phyloP scores from a whole-genome alignment of 2,797 vertebrate genomes.

The Harpagifer antarcticus region DNA sequence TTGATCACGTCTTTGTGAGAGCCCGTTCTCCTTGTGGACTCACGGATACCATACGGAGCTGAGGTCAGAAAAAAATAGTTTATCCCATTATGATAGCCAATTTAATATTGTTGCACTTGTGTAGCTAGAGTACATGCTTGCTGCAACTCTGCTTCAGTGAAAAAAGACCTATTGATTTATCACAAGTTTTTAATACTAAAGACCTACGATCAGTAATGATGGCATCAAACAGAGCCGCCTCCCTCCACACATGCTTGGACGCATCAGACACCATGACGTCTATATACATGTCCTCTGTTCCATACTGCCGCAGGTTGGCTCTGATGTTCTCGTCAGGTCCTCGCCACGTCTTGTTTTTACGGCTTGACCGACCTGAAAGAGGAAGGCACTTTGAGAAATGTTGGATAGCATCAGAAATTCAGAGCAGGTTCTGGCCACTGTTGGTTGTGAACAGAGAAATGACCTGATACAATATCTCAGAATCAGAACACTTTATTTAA shows the following conservation, averaged over 20 bases:
- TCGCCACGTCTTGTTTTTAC: conserved; percentile 98
- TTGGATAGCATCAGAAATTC: background rate
- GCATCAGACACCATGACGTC: conserved; percentile 96
- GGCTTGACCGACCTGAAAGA: conserved; percentile 91
- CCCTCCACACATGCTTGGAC: conserved; percentile 92
- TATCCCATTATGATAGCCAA: background rate
- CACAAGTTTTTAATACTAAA: background rate
- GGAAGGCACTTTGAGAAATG: background rate
- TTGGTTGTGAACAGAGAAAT: background rate
- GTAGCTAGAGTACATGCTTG: background rate
- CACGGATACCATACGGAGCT: conserved; percentile 98
- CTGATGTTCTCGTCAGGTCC: conserved; percentile 98
- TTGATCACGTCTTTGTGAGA: conserved; percentile 91
- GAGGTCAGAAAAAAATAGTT: background rate
- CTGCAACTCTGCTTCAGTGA: background rate
- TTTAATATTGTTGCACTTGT: background rate
- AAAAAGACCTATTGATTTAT: background rate
- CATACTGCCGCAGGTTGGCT: conserved; percentile 96
- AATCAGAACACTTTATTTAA: no score
- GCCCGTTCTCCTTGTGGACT: conserved; percentile 94
- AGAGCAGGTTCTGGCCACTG: background rate
- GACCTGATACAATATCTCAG: background rate
- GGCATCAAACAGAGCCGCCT: conserved; percentile 90
- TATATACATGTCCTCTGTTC: conserved; percentile 90
- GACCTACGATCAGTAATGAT: conserved; percentile 96